A percentile compares a stretch with the other conserved stretches of the same genome.
Evolutionary conservation across 2,888 invertebrate species (phyloP).

Genomic region (Parnassius apollo): DNA sequence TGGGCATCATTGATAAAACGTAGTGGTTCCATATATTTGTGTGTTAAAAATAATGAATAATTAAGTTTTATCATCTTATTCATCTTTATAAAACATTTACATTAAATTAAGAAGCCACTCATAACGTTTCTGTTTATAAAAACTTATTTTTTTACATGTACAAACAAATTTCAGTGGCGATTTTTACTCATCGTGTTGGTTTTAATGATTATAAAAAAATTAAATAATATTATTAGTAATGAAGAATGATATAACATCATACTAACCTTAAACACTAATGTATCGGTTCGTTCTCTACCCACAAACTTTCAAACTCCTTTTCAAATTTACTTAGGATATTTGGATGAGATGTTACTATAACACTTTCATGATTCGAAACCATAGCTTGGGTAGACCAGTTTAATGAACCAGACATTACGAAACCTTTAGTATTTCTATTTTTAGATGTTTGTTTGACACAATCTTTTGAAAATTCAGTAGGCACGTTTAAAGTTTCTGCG

Average conservation of each 20-base stretch:
- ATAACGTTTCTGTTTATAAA: no score
- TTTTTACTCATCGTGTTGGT: slow-evolving; percentile 33
- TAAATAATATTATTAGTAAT: neutral
- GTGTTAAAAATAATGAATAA: no score
- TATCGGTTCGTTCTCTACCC: slow-evolving; percentile 77
- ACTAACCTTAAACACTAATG: slow-evolving; percentile 27
- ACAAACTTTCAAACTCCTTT: slow-evolving; percentile 83
- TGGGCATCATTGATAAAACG: neutral
- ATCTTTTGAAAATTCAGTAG: slow-evolving; percentile 51
- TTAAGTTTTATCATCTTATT: no score
- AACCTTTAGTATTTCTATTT: slow-evolving; percentile 54
- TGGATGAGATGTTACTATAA: slow-evolving; percentile 82
- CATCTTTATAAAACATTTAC: no score
- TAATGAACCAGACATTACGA: slow-evolving; percentile 86
- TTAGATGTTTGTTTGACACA: slow-evolving; percentile 43
- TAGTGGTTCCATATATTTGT: no score
- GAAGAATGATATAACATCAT: neutral
- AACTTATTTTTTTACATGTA: no score
- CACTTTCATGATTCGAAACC: slow-evolving; percentile 86
- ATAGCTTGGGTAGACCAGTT: slow-evolving; percentile 89
- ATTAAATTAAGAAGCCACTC: no score
- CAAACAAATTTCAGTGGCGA: no score
- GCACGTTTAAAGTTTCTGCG: slow-evolving; percentile 68
- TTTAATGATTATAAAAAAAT: slow-evolving; percentile 52
- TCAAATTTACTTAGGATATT: slow-evolving; percentile 79